phyloP scores from a whole-genome alignment of 1,140 invertebrate species.

The Caenorhabditis latens region DNA sequence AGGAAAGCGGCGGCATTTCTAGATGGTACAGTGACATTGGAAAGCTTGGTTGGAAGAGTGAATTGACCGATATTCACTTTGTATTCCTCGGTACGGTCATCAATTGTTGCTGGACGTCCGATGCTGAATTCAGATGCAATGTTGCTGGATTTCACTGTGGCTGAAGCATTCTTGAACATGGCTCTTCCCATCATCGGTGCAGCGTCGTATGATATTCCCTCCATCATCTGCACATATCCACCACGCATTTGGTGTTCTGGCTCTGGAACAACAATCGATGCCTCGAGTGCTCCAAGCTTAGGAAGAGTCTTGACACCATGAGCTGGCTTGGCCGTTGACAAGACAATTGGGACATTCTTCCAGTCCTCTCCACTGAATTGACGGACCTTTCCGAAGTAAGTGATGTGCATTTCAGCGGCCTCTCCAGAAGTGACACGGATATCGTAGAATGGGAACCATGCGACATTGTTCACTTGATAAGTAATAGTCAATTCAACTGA shows the following conservation, averaged over 20 bases:
- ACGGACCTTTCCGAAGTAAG: constrained; percentile 39
- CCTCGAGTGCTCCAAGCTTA: constrained; percentile 15
- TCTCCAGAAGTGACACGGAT: constrained; percentile 24
- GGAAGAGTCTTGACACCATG: constrained; percentile 7
- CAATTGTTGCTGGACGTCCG: constrained; percentile 21
- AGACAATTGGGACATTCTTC: constrained; percentile 36
- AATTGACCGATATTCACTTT: constrained; percentile 77
- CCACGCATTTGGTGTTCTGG: neutral
- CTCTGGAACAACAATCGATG: constrained; percentile 21
- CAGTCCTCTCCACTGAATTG: constrained; percentile 48
- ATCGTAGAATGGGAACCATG: constrained; percentile 44
- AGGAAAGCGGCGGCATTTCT: constrained; percentile 78
- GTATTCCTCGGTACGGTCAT: constrained; percentile 42
- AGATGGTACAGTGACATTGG: constrained; percentile 78
- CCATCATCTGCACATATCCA: neutral
- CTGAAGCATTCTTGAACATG: neutral
- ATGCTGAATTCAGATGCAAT: constrained; percentile 33
- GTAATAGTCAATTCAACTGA: neutral
- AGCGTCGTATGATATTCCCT: neutral
- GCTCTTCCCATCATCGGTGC: constrained; percentile 1
- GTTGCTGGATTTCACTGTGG: neutral
- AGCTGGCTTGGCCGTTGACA: constrained; percentile 16
- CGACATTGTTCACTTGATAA: constrained; percentile 26
- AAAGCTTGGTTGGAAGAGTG: constrained; percentile 78
- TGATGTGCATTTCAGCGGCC: constrained; percentile 18